These are phyloP conservation scores for Microplitis mediator DNA, from an alignment of 1,140 invertebrate species.

Conservation along the genomic window DNA sequence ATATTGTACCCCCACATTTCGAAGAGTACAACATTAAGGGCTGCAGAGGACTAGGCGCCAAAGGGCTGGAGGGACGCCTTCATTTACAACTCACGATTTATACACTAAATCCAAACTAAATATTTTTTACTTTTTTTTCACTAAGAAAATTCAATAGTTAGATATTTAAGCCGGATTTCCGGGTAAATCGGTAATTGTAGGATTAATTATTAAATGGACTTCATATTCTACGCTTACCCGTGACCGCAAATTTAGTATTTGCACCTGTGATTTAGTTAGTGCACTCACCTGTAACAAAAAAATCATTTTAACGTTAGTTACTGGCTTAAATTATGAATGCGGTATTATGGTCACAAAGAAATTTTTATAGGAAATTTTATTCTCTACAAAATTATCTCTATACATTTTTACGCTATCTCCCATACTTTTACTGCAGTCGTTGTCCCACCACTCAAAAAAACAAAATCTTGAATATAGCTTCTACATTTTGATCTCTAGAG, in stretches of 20 bases:
- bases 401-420: no score
- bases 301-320: conserved; percentile 15
- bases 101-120: background rate
- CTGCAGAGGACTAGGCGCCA: no score
- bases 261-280: background rate
- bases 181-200: conserved; percentile 48
- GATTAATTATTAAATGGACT: conserved; percentile 48
- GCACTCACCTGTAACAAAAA: conserved; percentile 46
- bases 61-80: background rate
- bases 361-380: no score
- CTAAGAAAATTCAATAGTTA: background rate
- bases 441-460: no score
- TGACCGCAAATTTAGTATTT: no score
- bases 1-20: background rate
- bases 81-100: background rate
- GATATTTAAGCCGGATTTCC: background rate
- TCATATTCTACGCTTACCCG: no score
- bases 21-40: background rate
- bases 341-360: no score
- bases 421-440: no score
- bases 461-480: no score
- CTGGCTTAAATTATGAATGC: no score
- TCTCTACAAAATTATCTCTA: no score
- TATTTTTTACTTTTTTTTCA: background rate
- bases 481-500: no score